phyloP scores from a whole-genome alignment of 2,113 vertebrate genomes.

The Craseonycteris thonglongyai region DNA sequence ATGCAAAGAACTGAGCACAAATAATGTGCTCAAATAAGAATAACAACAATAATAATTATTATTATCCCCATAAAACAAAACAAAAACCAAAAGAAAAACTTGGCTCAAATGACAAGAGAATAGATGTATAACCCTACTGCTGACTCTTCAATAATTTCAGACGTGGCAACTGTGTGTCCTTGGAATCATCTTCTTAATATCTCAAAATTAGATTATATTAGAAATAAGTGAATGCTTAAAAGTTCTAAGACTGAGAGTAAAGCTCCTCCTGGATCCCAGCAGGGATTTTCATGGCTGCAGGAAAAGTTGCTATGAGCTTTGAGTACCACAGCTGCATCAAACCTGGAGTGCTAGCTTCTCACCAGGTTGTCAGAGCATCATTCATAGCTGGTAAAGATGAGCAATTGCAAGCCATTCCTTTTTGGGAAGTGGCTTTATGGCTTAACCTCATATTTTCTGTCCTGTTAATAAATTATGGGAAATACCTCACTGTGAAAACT shows the following conservation, averaged over 20 bases:
- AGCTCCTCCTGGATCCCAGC: background rate
- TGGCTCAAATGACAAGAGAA: background rate
- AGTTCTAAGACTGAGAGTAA: background rate
- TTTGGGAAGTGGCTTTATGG: background rate
- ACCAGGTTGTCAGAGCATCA: background rate
- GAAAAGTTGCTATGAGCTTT: background rate
- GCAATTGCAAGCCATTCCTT: background rate
- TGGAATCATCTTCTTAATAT: background rate
- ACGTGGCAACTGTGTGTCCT: background rate
- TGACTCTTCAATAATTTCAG: background rate
- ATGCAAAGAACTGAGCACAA: background rate
- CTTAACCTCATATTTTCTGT: background rate
- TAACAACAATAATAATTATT: too few species aligned
- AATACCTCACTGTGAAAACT: constrained; percentile 13
- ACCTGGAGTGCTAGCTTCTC: background rate
- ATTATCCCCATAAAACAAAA: too few species aligned
- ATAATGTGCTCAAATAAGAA: background rate
- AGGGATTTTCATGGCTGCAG: background rate
- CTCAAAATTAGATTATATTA: background rate
- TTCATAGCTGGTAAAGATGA: background rate
- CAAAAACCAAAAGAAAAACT: background rate
- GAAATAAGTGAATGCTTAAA: background rate
- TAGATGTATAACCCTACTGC: background rate
- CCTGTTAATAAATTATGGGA: constrained; percentile 36
- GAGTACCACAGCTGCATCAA: background rate